These are phyloP conservation scores for Latrodectus elegans DNA, from an alignment of 2,888 invertebrate species.

Conservation along the genomic window DNA sequence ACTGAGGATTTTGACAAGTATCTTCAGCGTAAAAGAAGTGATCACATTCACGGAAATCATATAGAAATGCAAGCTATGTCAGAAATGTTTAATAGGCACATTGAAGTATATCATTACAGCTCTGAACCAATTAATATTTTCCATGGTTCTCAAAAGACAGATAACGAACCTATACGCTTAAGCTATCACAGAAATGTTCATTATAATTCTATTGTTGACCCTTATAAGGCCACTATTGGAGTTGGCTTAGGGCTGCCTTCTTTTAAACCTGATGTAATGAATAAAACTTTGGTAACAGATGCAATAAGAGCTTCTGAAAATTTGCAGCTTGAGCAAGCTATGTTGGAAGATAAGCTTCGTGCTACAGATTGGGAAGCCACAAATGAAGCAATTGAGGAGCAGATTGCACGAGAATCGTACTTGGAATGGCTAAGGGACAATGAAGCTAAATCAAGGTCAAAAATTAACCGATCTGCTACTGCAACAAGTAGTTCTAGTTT, in stretches of 20 bases:
- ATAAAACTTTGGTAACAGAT: slow-evolving; percentile 83
- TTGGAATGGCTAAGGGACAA: slow-evolving; percentile 85
- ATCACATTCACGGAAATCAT: slow-evolving; percentile 90
- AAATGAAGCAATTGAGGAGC: slow-evolving; percentile 91
- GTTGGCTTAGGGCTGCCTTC: slow-evolving; percentile 89
- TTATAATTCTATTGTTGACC: slow-evolving; percentile 91
- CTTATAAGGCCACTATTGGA: slow-evolving; percentile 84
- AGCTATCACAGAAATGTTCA: slow-evolving; percentile 91
- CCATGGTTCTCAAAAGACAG: slow-evolving; percentile 84
- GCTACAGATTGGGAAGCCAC: slow-evolving; percentile 95
- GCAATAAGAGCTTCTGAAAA: slow-evolving; percentile 86
- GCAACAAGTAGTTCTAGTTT: slow-evolving; percentile 71
- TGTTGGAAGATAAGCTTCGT: slow-evolving; percentile 90
- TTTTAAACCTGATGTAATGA: slow-evolving; percentile 83
- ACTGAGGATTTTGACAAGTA: slow-evolving; percentile 91
- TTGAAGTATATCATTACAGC: slow-evolving; percentile 89
- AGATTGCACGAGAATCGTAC: slow-evolving; percentile 87
- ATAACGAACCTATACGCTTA: slow-evolving; percentile 86
- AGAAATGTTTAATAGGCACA: slow-evolving; percentile 89
- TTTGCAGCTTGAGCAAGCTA: slow-evolving; percentile 87
- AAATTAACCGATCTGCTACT: slow-evolving; percentile 73
- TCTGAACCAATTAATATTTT: slow-evolving; percentile 91
- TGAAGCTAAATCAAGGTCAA: slow-evolving; percentile 77
- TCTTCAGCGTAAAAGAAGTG: slow-evolving; percentile 85
- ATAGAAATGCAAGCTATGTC: slow-evolving; percentile 93